These are phyloP conservation scores for Cotesia glomerata DNA, from an alignment of 1,140 invertebrate genomes.

Conservation along the genomic window DNA sequence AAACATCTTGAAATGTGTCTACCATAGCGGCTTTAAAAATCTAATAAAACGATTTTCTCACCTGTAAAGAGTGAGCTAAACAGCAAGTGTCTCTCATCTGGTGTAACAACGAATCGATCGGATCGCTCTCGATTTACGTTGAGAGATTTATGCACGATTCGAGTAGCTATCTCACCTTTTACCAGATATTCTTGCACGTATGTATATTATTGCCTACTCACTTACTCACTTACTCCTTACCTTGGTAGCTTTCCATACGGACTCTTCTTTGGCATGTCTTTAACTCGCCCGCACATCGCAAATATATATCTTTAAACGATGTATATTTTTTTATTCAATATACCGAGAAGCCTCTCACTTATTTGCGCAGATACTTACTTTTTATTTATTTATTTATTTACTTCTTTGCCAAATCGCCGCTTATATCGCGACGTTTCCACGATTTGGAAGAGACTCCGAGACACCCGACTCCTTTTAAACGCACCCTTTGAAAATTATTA, in stretches of 20 bases:
- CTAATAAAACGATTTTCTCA: no score
- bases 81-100: no score
- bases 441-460: conserved; percentile 28
- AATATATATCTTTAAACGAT: conserved; percentile 15
- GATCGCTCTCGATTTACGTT: neutral
- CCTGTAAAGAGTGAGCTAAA: no score
- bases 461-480: conserved; percentile 34
- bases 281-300: conserved; percentile 14
- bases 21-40: no score
- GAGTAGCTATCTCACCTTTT: no score
- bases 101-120: no score
- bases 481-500: conserved; percentile 33
- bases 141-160: conserved; percentile 15
- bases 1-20: no score
- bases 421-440: conserved; percentile 38
- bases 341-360: neutral
- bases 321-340: conserved; percentile 1
- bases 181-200: no score
- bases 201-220: no score
- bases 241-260: neutral
- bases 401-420: conserved; percentile 32
- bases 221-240: neutral
- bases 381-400: neutral
- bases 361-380: no score
- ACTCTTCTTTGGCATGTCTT: conserved; percentile 26